A percentile compares a stretch with the other conserved stretches of the same genome.
These are phyloP conservation scores for Poliocrania exsul DNA, from an alignment of 2,797 vertebrate species.

Conservation along the genomic window DNA sequence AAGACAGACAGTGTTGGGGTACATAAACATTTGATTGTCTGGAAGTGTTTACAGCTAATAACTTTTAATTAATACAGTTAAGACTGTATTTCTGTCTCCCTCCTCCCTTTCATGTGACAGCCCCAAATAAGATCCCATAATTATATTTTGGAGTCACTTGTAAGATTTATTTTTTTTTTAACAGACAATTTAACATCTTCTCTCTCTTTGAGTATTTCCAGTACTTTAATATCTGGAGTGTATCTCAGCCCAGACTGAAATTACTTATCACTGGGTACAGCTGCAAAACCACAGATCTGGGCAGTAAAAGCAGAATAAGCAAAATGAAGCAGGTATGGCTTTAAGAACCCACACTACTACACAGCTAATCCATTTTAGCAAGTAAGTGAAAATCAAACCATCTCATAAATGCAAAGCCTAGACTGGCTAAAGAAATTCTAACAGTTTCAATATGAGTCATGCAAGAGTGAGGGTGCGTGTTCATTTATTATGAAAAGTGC, in stretches of 20 bases:
- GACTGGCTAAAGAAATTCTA: background rate
- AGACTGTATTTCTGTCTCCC: no score
- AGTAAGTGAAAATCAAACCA: slow-evolving; percentile 12
- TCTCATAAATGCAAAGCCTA: background rate
- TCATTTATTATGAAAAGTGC: background rate
- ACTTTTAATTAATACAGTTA: no score
- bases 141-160: background rate
- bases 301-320: background rate
- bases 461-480: background rate
- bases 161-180: background rate
- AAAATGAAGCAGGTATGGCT: background rate
- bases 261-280: background rate
- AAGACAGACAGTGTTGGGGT: no score
- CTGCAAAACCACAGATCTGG: background rate
- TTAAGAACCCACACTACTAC: background rate
- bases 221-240: slow-evolving; percentile 47
- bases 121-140: background rate
- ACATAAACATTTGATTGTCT: no score
- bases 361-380: background rate
- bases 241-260: slow-evolving; percentile 54
- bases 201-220: slow-evolving; percentile 45
- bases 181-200: background rate
- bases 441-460: background rate
- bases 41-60: no score
- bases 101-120: no score